Base-by-base conservation (phyloP, 2,113 vertebrate genomes). In the Albula goreensis region DNA sequence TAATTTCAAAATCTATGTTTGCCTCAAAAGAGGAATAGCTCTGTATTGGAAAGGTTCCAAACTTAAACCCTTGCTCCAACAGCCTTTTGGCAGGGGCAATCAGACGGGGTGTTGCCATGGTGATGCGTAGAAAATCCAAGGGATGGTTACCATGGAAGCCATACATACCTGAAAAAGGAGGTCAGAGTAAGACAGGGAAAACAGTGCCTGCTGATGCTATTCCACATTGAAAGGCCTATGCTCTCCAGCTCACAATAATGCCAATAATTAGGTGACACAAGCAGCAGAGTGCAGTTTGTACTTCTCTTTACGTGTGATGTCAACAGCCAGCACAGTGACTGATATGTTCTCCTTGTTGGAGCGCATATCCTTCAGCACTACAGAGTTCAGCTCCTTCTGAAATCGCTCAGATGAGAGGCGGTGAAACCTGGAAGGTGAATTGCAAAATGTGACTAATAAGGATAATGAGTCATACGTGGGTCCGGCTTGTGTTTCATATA, bases 1-100 rank as follows among this genome's bases (percentile, higher is more conserved):
- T 96, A 89, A 98, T 98, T 93, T 98, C 97, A 89, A 98, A 98
- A 87, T 98, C 97, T 12, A 98, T 97, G 74, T 98, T 98, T 84
- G 97, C 95, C 88, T 98, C 97, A 0, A 92, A 98, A 51, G 96
- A 88, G 0, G 94, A 90, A 77, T 95, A 97, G 87, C 87, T 89
- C 22, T 96, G 96, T 7, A 86, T 25, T 25, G 95, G 89, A 56
- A 96, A 95, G 22, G 83, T 88, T 0, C 94, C 92, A 82, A 97
- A 96, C 3, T 95, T 96, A 78, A 98, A 92, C 11, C 97, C 97
- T 88, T 95, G 96, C 79, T 97, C 97, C 89, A 98, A 91, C 41
- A 98, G 92, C 50, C 97, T 95, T 87, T 97, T 97, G 1, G 97
- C 97, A 0, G 97, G 97, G 0, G 97, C 97, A 22, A 98, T 84